Percentiles rank a stretch among this genome's conserved stretches.
Evolutionary conservation across 2,797 vertebrate species (phyloP).

Genomic region (Ptychadena robeensis): DNA sequence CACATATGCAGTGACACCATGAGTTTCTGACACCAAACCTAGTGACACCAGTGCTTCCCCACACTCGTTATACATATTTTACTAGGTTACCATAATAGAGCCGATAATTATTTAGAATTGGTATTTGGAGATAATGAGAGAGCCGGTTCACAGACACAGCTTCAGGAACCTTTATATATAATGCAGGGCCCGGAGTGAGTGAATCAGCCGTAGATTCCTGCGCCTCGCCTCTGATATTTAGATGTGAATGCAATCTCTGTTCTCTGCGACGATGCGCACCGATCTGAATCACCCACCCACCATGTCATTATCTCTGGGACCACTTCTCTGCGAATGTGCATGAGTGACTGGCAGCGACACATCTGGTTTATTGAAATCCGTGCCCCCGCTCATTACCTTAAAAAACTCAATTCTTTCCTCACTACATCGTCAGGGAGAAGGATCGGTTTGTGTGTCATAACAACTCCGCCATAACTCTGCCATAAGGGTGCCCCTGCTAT

Average conservation of each 20-base stretch:
- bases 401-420: neutral
- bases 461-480: neutral
- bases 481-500: neutral
- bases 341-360: constrained; percentile 5
- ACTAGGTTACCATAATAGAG: neutral
- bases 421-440: neutral
- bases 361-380: constrained; percentile 2
- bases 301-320: constrained; percentile 32
- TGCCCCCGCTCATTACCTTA: constrained; percentile 9
- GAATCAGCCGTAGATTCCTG: constrained; percentile 15
- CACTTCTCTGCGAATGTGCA: neutral
- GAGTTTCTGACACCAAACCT: too few relatives aligned
- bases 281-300: constrained; percentile 31
- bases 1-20: too few relatives aligned
- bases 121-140: neutral
- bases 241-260: constrained; percentile 26
- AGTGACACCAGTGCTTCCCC: too few relatives aligned
- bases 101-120: constrained; percentile 17
- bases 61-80: neutral
- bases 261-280: neutral
- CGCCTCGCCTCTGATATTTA: constrained; percentile 15
- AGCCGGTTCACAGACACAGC: neutral
- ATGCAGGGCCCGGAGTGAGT: constrained; percentile 19
- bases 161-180: constrained; percentile 28
- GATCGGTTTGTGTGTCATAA: neutral